A percentile compares a stretch with the other conserved stretches of the same genome.
These are phyloP conservation scores for Riparia riparia DNA, from an alignment of 2,113 vertebrate genomes.

Conservation along the genomic window DNA sequence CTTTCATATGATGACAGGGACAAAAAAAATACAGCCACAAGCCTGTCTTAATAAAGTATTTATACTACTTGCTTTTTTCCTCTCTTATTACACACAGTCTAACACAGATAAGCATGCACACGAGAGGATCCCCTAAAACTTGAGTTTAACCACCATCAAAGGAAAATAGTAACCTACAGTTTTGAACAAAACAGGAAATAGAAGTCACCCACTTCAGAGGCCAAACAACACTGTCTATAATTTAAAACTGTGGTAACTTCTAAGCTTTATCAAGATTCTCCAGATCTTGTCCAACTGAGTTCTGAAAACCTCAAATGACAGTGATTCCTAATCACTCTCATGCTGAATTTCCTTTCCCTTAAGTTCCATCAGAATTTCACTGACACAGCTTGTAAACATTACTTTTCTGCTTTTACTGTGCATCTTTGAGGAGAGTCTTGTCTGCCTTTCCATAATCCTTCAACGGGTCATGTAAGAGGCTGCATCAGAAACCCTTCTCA, in stretches of 20 bases:
- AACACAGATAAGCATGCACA: neutral
- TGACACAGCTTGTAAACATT: neutral
- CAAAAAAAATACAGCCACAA: neutral
- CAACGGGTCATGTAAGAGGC: neutral
- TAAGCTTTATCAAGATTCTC: neutral
- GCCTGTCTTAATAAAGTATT: neutral
- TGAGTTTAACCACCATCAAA: neutral
- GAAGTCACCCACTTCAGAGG: neutral
- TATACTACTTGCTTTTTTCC: neutral
- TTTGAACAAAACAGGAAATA: neutral
- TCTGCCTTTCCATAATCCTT: neutral
- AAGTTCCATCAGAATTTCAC: neutral
- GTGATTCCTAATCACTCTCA: neutral
- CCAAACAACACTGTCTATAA: neutral
- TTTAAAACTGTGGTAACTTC: neutral
- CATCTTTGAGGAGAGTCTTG: neutral
- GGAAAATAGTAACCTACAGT: neutral
- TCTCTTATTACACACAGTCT: neutral
- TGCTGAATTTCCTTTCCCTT: neutral
- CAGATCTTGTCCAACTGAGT: neutral
- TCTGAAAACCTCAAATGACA: neutral
- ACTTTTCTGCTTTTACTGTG: neutral
- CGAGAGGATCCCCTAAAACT: accelerated
- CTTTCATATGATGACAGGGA: neutral
- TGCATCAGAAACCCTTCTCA: neutral